Base-by-base conservation (phyloP, 2,888 invertebrate genomes). In the Drosophila villosipedis region DNA sequence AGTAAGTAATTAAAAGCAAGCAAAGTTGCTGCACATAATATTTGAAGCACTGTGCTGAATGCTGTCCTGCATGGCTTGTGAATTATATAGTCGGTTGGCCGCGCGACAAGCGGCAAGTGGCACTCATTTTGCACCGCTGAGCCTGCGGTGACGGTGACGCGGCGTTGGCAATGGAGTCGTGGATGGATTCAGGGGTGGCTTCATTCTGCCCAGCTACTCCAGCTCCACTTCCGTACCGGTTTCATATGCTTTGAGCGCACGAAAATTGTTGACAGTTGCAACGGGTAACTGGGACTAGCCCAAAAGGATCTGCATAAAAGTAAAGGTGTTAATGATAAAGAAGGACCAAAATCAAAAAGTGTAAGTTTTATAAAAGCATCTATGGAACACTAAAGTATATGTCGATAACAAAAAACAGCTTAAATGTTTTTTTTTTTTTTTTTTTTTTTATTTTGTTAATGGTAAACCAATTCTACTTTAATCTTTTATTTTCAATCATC, bases 51-150 rank as follows among this genome's bases (percentile, higher is more conserved):
- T 55, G 62, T 55, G 58, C 54, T 7, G 22, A 25, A n/a, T 12
- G 53, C 39, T 25, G 30, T 64, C 61, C 60, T 41, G 41, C 55
- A 47, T 25, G 68, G 53, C 50, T 62, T 75, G 59, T 69, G 69
- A 78, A 78, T 78, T 78, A 78, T 78, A 69, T 64, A 79, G 68
- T 71, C 73, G 70, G 67, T 58, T 78, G 65, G 22, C 61, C 54
- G 53, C 39, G 61, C 50, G 57, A 61, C 75, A 58, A 61, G 67
- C 52, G 59, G 64, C 68, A 78, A 80, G 80, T 68, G 71, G 53
- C 80, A 74, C 66, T 80, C 82, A 68, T 71, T 71, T 74, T 67
- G 78, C 60, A 14, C 52, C 69, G 41, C 53, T 43, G 53, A 66
- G 30, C 33, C 39, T 16, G 37, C 55, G 43, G 22, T 25, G 47